These are phyloP conservation scores for Notothenia rossii DNA, from an alignment of 2,113 vertebrate species.

Conservation along the genomic window DNA sequence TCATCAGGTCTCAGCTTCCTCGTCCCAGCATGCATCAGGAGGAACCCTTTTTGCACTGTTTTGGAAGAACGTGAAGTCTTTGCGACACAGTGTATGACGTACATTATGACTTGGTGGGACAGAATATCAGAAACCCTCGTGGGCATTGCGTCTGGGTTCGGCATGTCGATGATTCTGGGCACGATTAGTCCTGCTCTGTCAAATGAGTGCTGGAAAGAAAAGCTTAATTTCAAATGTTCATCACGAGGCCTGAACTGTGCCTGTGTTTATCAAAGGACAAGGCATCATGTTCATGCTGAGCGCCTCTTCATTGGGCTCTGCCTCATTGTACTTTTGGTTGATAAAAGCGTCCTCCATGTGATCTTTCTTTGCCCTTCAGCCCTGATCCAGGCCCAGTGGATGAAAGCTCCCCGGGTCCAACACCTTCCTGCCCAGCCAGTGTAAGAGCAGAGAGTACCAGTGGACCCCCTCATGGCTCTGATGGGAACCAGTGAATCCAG, in stretches of 20 bases:
- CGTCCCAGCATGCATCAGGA: slow-evolving; percentile 27
- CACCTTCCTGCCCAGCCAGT: slow-evolving; percentile 86
- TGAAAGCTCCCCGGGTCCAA: slow-evolving; percentile 89
- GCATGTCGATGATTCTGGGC: slow-evolving; percentile 8
- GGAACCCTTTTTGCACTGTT: slow-evolving; percentile 2
- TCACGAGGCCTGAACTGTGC: neutral
- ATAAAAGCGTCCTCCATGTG: neutral
- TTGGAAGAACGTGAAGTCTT: neutral
- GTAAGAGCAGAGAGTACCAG: slow-evolving; percentile 91
- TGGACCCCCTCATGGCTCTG: slow-evolving; percentile 83
- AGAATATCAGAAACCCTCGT: neutral
- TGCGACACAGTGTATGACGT: neutral
- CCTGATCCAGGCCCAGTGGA: slow-evolving; percentile 82
- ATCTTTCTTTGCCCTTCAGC: slow-evolving; percentile 66
- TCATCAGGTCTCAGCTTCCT: neutral
- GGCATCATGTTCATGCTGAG: neutral
- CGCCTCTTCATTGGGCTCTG: neutral
- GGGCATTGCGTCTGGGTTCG: neutral
- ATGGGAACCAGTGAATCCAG: slow-evolving; percentile 68
- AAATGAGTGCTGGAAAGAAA: accelerated
- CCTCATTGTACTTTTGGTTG: neutral
- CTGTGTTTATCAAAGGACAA: neutral
- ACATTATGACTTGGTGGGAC: slow-evolving; percentile 25
- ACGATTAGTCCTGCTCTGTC: neutral
- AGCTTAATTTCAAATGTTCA: neutral